Conservation (phyloP, 2,113 vertebrate genomes). For the Picathartes gymnocephalus region DNA sequence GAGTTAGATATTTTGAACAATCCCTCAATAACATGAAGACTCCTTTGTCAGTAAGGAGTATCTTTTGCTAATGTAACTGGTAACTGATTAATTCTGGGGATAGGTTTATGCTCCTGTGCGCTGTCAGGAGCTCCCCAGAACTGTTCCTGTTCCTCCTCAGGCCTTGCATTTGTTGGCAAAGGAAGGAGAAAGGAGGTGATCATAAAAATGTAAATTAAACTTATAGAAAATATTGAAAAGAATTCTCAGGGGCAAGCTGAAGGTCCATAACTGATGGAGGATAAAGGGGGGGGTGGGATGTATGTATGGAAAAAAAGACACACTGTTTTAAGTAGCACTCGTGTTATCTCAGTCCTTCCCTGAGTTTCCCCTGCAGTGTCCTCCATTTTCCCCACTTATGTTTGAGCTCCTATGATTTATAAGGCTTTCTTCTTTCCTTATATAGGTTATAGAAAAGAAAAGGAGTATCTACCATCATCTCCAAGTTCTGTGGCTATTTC, state of each 20-base stretch:
- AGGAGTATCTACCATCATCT: not conserved
- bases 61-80: not conserved
- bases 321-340: not conserved
- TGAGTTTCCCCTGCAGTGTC: not conserved
- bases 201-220: not conserved
- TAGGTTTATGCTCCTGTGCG: not conserved
- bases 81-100: not conserved
- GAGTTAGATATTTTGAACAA: not conserved
- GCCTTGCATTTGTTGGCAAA: not conserved
- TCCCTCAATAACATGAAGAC: not conserved
- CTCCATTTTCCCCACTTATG: not conserved
- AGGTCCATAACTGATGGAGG: not conserved
- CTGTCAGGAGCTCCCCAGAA: not conserved
- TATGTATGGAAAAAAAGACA: not conserved
- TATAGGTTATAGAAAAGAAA: not conserved
- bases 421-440: not conserved
- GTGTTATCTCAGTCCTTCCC: not conserved
- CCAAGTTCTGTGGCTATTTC: not conserved
- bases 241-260: not conserved
- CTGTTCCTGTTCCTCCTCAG: not conserved
- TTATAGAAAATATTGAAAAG: not conserved
- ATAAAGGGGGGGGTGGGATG: not conserved
- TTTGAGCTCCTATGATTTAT: not conserved
- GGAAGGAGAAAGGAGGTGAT: not conserved
- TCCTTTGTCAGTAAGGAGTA: not conserved